These are phyloP conservation scores for Okapia johnstoni DNA, from an alignment of 2,113 vertebrate species.

Conservation along the genomic window DNA sequence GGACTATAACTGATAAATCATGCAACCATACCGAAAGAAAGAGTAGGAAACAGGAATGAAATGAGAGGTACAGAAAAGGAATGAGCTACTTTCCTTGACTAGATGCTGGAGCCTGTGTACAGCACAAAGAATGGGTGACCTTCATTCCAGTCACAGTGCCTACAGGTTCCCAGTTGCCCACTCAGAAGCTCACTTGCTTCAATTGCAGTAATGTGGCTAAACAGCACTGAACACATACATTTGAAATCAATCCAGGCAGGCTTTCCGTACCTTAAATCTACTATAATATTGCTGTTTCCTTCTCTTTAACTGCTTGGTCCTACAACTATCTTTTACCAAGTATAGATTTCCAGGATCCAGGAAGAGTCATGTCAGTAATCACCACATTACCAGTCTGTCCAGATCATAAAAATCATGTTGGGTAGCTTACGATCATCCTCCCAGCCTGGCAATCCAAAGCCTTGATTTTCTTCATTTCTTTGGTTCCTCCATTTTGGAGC, in stretches of 20 bases:
- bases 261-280: neutral
- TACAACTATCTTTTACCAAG: neutral
- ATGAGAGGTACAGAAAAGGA: neutral
- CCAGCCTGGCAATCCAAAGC: neutral
- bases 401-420: neutral
- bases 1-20: neutral
- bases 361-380: neutral
- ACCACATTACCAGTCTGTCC: neutral
- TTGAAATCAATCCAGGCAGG: neutral
- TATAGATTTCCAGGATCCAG: neutral
- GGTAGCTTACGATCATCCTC: neutral
- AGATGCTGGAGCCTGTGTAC: neutral
- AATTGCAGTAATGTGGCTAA: neutral
- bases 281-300: neutral
- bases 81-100: fast-evolving
- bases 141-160: neutral
- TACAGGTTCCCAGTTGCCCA: neutral
- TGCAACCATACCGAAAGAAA: neutral
- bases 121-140: no score
- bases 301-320: neutral
- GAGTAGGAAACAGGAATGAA: neutral
- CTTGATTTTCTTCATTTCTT: neutral
- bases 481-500: neutral
- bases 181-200: neutral
- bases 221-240: neutral